Base-by-base conservation (phyloP, 1,140 invertebrate genomes). In the Eufriesea mexicana region DNA sequence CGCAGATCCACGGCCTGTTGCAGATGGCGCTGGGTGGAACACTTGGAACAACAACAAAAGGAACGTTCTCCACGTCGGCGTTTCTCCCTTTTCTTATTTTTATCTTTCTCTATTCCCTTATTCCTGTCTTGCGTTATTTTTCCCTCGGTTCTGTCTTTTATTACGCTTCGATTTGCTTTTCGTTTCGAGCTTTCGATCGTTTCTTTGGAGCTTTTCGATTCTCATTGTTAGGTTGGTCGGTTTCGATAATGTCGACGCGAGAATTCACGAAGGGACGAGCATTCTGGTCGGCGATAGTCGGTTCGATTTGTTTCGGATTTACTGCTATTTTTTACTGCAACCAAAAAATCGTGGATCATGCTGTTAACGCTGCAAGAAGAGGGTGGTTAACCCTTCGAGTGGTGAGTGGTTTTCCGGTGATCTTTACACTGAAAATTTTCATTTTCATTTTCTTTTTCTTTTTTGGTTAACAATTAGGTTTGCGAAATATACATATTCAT, bases 41-140 rank as follows among this genome's bases (percentile, higher is more conserved):
- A 87, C 77, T 87, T 76, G 75, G 75, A 61, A 87, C 80, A 83
- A 87, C 75, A 79, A 57, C 75, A 35, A 84, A 79, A 61, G 28
- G 47, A 79, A 86, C 80, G 57, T 87, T 61, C 51, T 49, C n/a
- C 35, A 47, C 10, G n/a, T 55, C 54, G 51, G 25, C 28, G 25
- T 70, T n/a, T 62, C 49, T 20, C 51, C 57, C 5, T 55, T 20
- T 61, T 61, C 42, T 61, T 51, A 8, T 55, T 72, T 51, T 23
- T 62, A 35, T 45, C 4, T 10, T n/a, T 64, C 12, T 61, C 8
- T 68, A 12, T 28, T 5, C 20, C 4, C 42, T 54, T 54, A 20
- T 35, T 7, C 49, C 25, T 4, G 45, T 62, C 23, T 67, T 35
- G 42, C 10, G 42, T 45, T 45, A 42, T 20, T 23, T 42, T 49